Evolutionary conservation across 2,888 invertebrate species (phyloP).

Genomic region (Cylloceria caligata): DNA sequence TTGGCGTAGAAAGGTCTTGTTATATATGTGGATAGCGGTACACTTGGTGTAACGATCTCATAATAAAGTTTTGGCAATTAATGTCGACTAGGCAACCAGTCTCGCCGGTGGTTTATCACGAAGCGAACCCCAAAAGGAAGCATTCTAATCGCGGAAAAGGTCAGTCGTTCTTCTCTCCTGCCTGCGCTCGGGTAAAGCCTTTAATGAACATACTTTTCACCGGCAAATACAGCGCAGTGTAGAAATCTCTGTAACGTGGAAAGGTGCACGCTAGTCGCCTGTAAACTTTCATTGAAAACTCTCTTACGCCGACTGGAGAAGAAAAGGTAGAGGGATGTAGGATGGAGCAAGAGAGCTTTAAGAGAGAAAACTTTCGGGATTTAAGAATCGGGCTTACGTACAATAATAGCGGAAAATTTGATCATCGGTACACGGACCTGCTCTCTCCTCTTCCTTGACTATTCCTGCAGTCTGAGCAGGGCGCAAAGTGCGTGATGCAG

Average conservation of each 20-base stretch:
- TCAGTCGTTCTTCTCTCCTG: constrained; percentile 4
- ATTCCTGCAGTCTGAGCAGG: not conserved
- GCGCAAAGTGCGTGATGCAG: constrained; percentile 4
- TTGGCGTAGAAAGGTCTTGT: not conserved
- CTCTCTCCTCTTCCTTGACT: not conserved
- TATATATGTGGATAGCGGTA: not conserved
- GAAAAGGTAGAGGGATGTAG: constrained; percentile 29
- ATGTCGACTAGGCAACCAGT: constrained; percentile 42
- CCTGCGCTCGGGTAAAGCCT: constrained; percentile 10
- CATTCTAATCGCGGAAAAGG: constrained; percentile 60
- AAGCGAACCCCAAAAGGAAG: constrained; percentile 40
- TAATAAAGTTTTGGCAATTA: constrained; percentile 63
- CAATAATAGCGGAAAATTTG: constrained; percentile 58
- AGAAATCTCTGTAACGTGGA: constrained; percentile 27
- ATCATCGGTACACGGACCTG: constrained; percentile 45
- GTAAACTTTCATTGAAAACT: constrained; percentile 63
- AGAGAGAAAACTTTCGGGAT: constrained; percentile 58
- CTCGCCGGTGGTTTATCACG: constrained; percentile 54
- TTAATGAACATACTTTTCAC: constrained; percentile 56
- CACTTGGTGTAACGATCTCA: constrained; percentile 34
- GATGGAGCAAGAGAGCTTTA: constrained; percentile 19
- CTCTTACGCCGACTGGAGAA: constrained; percentile 35
- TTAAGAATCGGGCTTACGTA: constrained; percentile 53
- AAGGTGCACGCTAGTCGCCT: constrained; percentile 39
- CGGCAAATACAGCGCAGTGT: constrained; percentile 7